Evolutionary conservation across 35 echinoderm and acorn worm genomes (phyloP), one percentile per base, ranked within the genome.

Genomic region (Chiridota heheva): DNA sequence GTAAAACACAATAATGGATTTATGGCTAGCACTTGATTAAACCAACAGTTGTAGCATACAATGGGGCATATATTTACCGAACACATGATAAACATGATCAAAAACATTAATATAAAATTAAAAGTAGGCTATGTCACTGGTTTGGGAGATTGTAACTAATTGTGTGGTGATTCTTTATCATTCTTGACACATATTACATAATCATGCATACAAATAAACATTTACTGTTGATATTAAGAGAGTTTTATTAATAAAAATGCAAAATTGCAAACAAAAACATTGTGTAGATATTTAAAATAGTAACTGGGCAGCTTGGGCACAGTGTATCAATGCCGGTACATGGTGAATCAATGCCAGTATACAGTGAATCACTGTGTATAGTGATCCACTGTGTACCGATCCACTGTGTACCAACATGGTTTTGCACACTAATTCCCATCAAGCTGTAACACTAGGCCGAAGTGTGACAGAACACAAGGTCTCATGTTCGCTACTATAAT

Each of bases 341-440:
- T 63, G 1, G 10, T 12, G 34, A 17, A 63, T 8, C 12, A 25
- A 17, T 7, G 12, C 22, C 24, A 7, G 1, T 24, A 32, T 32
- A 63, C 8, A 63, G 59, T 63, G 59, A 32, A 10, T 63, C 59
- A 63, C 59, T 63, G 59, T 10, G 7, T 32, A 63, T 17, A 8
- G 59, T 63, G n/a, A 62, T 22, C n/a, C 58, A 22, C 58, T 62
- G 58, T 62, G 58, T 22, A n/a, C 58, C 58, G 59, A 63, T 63
- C 59, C 59, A 63, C 59, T 63, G 12, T 63, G 59, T 32, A 24
- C 59, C 59, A 63, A 16, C 24, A 63, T 10, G 59, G 10, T 63
- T 63, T 63, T 63, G 59, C 59, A 63, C 59, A 63, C 26, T 63
- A 25, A 63, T 63, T 63, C 25, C 24, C 34, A 24, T 25, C 59